Conservation (phyloP, 2,888 invertebrate species). For the Microctonus aethiopoides region DNA sequence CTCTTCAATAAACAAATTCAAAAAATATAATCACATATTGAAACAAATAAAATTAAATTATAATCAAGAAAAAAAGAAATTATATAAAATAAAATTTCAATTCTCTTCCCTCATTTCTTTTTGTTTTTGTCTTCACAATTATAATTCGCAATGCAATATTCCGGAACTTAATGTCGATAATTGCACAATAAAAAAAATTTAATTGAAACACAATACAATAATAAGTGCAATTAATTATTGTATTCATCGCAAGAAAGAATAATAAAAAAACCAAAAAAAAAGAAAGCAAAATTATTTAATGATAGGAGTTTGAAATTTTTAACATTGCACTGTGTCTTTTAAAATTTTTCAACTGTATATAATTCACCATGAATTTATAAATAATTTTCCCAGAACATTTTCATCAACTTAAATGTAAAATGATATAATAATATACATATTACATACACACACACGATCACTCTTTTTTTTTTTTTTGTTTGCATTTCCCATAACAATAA, state of each 20-base stretch:
- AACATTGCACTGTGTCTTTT: constrained; percentile 21
- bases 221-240: neutral
- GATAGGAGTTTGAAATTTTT: constrained; percentile 12
- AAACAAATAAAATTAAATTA: constrained; percentile 6
- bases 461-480: too few species aligned
- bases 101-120: too few species aligned
- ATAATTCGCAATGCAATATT: too few species aligned
- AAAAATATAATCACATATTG: too few species aligned
- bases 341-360: neutral
- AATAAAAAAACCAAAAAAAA: constrained; percentile 11
- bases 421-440: neutral
- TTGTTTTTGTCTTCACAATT: too few species aligned
- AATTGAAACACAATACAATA: neutral
- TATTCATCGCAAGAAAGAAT: neutral
- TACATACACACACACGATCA: constrained; percentile 34
- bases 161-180: too few species aligned
- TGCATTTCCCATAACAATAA: constrained; percentile 40
- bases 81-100: too few species aligned
- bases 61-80: neutral
- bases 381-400: constrained; percentile 4
- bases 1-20: neutral
- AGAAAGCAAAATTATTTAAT: neutral
- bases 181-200: constrained; percentile 12
- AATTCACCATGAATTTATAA: neutral
- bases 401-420: constrained; percentile 4